A percentile compares a stretch with the other conserved stretches of the same genome.
Conservation (phyloP, 2,888 invertebrate genomes). For the Ditula angustiorana region DNA sequence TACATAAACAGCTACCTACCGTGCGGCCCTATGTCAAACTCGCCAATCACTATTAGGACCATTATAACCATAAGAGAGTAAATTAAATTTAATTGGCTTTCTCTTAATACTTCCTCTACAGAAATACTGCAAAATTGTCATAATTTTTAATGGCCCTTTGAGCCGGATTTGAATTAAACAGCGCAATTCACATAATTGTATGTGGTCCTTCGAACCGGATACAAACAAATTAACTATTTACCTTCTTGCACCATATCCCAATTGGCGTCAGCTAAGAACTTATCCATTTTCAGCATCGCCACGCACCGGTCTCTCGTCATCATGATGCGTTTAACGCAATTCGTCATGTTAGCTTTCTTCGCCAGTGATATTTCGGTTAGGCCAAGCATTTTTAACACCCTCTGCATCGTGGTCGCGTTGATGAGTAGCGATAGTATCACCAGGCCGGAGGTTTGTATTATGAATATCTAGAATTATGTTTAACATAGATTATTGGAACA, state of each 20-base stretch:
- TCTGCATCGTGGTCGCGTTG: constrained; percentile 84
- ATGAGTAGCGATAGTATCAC: constrained; percentile 84
- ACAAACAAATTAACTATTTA: constrained; percentile 24
- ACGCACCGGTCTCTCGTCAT: constrained; percentile 78
- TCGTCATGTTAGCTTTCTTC: constrained; percentile 84
- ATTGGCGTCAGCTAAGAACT: constrained; percentile 87
- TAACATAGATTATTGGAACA: too few species aligned
- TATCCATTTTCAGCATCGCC: constrained; percentile 86
- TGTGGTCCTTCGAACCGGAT: not conserved
- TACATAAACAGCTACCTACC: too few species aligned
- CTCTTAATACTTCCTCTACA: too few species aligned
- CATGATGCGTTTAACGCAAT: constrained; percentile 81
- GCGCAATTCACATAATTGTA: not conserved
- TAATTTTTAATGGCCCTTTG: too few species aligned
- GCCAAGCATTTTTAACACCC: constrained; percentile 81
- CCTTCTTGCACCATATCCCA: constrained; percentile 85
- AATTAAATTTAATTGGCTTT: too few species aligned
- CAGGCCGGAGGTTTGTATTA: constrained; percentile 85
- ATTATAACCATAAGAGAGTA: too few species aligned
- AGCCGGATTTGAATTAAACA: too few species aligned
- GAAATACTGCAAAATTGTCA: too few species aligned
- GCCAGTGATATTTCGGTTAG: constrained; percentile 79
- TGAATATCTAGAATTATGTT: constrained; percentile 70
- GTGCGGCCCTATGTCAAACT: too few species aligned
- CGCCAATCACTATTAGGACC: too few species aligned